Conservation (phyloP, 92 coral and sea anemone genomes). For the Isaurus tuberculatus region DNA sequence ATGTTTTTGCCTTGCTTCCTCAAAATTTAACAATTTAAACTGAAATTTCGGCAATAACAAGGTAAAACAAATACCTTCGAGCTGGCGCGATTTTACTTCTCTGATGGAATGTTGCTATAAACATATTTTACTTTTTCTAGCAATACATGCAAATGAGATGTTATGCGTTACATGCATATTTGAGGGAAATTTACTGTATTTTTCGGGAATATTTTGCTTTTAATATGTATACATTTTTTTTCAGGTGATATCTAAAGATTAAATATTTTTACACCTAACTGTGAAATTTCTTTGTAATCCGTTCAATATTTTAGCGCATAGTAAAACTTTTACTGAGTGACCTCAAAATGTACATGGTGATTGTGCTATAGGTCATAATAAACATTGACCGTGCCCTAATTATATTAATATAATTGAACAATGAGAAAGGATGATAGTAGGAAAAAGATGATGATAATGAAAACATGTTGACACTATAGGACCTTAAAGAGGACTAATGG, state of each 20-base stretch:
- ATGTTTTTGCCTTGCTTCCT: constrained; percentile 1
- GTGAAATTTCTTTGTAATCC: background rate
- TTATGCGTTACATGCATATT: background rate
- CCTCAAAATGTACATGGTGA: background rate
- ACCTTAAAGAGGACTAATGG: too few relatives aligned
- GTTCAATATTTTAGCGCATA: background rate
- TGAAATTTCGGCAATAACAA: background rate
- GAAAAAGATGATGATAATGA: too few relatives aligned
- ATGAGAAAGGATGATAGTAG: too few relatives aligned
- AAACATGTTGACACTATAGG: too few relatives aligned
- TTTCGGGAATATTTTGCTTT: background rate
- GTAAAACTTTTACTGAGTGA: background rate
- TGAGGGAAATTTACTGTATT: background rate
- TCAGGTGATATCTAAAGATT: background rate
- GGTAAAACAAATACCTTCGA: constrained; percentile 4
- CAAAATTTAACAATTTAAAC: background rate
- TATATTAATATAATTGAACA: too few relatives aligned
- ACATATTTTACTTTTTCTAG: constrained; percentile 8
- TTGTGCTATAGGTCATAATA: too few relatives aligned
- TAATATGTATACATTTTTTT: background rate
- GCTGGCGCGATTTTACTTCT: background rate
- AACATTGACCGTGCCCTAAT: too few relatives aligned
- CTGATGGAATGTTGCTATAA: background rate
- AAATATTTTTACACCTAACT: constrained; percentile 1
- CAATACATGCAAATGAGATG: background rate